Base-by-base conservation (phyloP, 1,140 invertebrate species). In the Drosophila seguyi region DNA sequence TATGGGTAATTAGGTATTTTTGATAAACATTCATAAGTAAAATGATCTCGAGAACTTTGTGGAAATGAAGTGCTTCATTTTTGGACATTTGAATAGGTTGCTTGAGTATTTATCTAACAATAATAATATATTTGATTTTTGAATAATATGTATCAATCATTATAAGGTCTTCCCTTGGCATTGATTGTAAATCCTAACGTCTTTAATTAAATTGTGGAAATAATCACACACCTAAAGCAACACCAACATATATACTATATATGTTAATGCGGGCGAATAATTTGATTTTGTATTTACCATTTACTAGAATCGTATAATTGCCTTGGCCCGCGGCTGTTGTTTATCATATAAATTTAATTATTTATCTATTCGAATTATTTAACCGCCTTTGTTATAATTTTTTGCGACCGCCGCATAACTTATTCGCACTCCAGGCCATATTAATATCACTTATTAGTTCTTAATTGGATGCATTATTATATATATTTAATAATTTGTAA, bases 391-490 rank as follows among this genome's bases (percentile, higher is more conserved):
- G 53, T 82, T 39, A 8, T 44, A 42, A 29, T 39, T 75, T 71
- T 63, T 74, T 47, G 39, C 13, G 29, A 31, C 22, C 29, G 1
- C 34, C 18, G 56, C 62, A 73, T 73, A 85, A 77, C 68, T 75
- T 71, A 86, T 78, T 59, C 59, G 44, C 78, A 85, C 79, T 79
- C 65, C 58, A 63, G 60, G 48, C 63, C 72, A 65, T 71, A 67
- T 75, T 67, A 79, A 79, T 83, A 55, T 61, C 55, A 76, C 66
- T 87, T 69, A 88, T 83, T 87, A 87, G 80, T 73, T 75, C 86
- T 74, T 87, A 88, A 87, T 87, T 84, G 80, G 67, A 69, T 68
- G 79, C 45, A 61, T 42, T 68, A 55, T 67, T 47, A 41, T 53
- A 41, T 53, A 71, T 31, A 53, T 79, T 80, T 69, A 55, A 87